phyloP scores from a whole-genome alignment of 1,140 invertebrate genomes.

The Brachionus plicatilis region DNA sequence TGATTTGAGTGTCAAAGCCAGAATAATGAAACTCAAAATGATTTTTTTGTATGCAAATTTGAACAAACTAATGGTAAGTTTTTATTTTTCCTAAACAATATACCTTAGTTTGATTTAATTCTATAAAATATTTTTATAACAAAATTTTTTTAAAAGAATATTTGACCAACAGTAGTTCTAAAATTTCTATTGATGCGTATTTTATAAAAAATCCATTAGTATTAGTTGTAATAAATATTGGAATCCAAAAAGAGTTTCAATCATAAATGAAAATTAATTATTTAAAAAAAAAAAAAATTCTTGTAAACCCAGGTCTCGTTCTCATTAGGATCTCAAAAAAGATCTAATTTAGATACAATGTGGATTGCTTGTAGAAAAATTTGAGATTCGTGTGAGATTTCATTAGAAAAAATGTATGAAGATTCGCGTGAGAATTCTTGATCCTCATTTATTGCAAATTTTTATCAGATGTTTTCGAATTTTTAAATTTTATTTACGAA shows the following conservation, averaged over 20 bases:
- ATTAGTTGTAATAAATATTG: no score
- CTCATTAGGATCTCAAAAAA: background rate
- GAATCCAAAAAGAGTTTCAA: no score
- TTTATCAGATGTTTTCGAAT: no score
- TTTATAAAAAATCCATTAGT: no score
- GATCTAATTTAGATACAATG: background rate
- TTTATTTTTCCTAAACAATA: background rate
- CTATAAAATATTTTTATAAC: no score
- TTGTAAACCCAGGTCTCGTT: background rate
- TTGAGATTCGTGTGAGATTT: background rate
- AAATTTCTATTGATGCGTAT: no score
- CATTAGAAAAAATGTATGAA: background rate
- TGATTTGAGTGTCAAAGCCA: constrained; percentile 2
- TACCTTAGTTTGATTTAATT: background rate
- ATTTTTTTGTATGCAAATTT: background rate
- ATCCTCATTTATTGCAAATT: no score
- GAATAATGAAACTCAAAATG: background rate
- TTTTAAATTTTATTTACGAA: no score
- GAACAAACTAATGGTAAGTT: background rate
- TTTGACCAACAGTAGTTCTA: background rate
- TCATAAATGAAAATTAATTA: no score
- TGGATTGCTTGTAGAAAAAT: background rate
- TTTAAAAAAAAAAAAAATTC: no score
- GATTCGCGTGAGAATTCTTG: background rate
- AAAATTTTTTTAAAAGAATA: no score